Evolutionary conservation across 1,140 invertebrate species (phyloP), one percentile per base, ranked within the genome.

Genomic region (Drosophila bipectinata): DNA sequence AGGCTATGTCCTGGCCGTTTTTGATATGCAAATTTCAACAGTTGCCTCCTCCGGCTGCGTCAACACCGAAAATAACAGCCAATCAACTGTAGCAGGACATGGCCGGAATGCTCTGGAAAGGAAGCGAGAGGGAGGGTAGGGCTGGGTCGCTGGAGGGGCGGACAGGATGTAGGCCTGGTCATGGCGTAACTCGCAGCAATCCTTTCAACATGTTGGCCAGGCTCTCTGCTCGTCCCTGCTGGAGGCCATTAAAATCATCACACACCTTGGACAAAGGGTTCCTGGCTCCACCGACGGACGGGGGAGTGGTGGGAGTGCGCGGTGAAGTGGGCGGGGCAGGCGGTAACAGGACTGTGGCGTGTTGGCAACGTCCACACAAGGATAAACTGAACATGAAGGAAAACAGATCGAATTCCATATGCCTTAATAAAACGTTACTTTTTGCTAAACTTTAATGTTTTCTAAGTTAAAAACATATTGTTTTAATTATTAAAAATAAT

Each of bases 1-100:
- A 28, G 37, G 44, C 34, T 28, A 68, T 57, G 66, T 69, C 51
- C 71, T 77, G 64, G 18, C 57, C 79, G 77, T 80, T 90, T 90
- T 90, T 90, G 82, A 90, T 90, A 90, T 90, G 87, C 87, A 90
- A 90, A 90, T 90, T 90, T 90, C 66, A 90, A 62, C 78, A 81
- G 72, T 74, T 48, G 67, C 72, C 73, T 76, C 68, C 73, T 74
- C 73, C 57, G 75, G 73, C 67, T 82, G 79, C 83, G 83, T 76
- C 77, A 75, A 72, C 72, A 87, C 81, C 87, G 66, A 90, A 90
- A 90, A 90, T 90, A 90, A 90, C 87, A 90, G 87, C 87, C 87
- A 90, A 90, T 90, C 87, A 90, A 90, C 78, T 90, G 87, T 90
- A 79, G 77, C 78, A 88, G 72, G 51, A 77, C 81, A 77, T 55